A percentile compares a stretch with the other conserved stretches of the same genome.
Evolutionary conservation across 2,113 vertebrate genomes (phyloP).

Genomic region (Promerops cafer): DNA sequence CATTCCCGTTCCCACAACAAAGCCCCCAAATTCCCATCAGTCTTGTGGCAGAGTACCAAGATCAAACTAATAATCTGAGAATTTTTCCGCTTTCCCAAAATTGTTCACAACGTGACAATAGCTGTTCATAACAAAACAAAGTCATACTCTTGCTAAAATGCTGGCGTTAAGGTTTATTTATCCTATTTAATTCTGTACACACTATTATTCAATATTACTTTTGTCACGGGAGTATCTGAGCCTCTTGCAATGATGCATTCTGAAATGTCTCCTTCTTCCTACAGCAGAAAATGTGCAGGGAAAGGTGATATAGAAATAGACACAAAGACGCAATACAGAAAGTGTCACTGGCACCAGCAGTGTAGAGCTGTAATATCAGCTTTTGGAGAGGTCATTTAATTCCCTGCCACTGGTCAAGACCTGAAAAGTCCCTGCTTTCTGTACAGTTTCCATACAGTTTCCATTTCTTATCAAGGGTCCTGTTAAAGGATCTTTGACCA

Average conservation of each 20-base stretch:
- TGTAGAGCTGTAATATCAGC: neutral
- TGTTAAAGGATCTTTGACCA: neutral
- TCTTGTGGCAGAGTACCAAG: conserved; percentile 7
- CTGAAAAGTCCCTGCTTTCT: neutral
- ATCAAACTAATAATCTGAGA: conserved; percentile 21
- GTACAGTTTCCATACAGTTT: neutral
- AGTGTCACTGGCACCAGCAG: neutral
- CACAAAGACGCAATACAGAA: neutral
- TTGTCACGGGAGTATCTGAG: neutral
- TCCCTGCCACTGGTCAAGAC: neutral
- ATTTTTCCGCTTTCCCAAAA: conserved; percentile 1
- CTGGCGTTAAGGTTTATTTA: neutral
- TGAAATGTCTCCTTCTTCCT: neutral
- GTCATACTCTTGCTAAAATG: neutral
- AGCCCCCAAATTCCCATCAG: neutral
- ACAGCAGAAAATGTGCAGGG: neutral
- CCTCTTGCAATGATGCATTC: neutral
- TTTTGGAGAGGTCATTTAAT: neutral
- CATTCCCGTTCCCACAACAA: neutral
- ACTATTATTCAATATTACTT: neutral
- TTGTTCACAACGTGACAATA: neutral
- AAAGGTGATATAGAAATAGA: neutral
- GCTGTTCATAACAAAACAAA: neutral
- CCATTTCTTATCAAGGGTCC: neutral
- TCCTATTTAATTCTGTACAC: neutral